Percentiles rank a stretch among this genome's conserved stretches.
Conservation (phyloP, 1,140 invertebrate genomes). For the Meloidogyne hapla region DNA sequence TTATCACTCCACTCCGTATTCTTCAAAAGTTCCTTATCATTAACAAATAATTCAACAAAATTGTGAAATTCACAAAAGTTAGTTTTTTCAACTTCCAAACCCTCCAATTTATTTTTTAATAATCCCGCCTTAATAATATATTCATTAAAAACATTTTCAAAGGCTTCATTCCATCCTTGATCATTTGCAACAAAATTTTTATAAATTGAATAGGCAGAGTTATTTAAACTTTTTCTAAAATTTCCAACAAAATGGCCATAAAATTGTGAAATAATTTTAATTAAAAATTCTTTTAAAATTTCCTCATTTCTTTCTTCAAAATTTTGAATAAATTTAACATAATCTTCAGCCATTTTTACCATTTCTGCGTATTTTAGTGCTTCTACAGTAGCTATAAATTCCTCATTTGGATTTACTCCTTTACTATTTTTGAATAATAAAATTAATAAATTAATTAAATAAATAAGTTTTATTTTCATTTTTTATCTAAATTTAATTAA, state of each 20-base stretch:
- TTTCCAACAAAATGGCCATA: not conserved
- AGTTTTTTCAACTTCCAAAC: not conserved
- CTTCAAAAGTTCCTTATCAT: not conserved
- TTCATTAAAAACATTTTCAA: not conserved
- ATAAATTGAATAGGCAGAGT: not conserved
- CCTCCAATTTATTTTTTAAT: not conserved
- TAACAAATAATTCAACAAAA: not conserved
- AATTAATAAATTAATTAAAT: no score
- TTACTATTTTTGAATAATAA: no score
- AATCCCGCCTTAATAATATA: not conserved
- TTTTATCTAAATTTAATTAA: no score
- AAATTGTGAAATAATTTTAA: not conserved
- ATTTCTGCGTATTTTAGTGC: no score
- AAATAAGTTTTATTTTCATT: no score
- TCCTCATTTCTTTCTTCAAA: not conserved
- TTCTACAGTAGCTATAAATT: no score
- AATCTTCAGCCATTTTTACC: not conserved
- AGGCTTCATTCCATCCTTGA: not conserved
- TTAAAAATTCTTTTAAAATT: not conserved
- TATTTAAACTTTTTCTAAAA: not conserved
- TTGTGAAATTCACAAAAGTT: constrained; percentile 2
- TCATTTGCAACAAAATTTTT: not conserved
- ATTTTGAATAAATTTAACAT: not conserved
- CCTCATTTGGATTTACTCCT: no score
- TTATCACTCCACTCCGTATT: not conserved